Percentiles rank a stretch among this genome's conserved stretches.
Evolutionary conservation across 23 tunicate genomes (phyloP).

Genomic region (Oikopleura albicans): DNA sequence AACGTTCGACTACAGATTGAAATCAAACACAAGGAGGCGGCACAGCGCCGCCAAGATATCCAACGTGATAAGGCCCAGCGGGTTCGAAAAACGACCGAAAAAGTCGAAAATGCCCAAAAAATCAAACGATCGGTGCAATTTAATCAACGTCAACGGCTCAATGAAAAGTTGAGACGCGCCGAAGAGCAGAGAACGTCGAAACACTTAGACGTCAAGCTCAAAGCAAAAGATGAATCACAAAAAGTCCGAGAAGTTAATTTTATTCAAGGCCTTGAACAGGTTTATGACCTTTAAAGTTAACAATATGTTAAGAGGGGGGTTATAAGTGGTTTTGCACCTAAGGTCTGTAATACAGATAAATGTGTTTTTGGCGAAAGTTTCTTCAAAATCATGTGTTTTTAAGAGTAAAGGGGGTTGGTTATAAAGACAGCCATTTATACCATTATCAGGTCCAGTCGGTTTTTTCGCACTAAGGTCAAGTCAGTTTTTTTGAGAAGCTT

Average conservation of each 20-base stretch:
- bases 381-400: too few relatives aligned
- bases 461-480: too few relatives aligned
- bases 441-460: too few relatives aligned
- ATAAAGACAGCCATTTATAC: too few relatives aligned
- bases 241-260: slow-evolving; percentile 77
- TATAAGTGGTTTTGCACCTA: too few relatives aligned
- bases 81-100: slow-evolving; percentile 22
- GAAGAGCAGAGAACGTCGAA: slow-evolving; percentile 63
- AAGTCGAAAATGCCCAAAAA: not conserved
- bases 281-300: too few relatives aligned
- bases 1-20: slow-evolving; percentile 21
- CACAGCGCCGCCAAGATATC: slow-evolving; percentile 51
- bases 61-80: slow-evolving; percentile 49
- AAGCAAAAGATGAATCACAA: slow-evolving; percentile 77
- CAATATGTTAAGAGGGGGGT: too few relatives aligned
- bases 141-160: slow-evolving; percentile 23
- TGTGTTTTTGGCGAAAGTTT: too few relatives aligned
- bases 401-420: too few relatives aligned
- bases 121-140: not conserved
- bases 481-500: too few relatives aligned
- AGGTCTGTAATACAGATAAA: too few relatives aligned
- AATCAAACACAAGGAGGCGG: slow-evolving; percentile 65
- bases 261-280: slow-evolving; percentile 78
- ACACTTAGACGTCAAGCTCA: slow-evolving; percentile 30
- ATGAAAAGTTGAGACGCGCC: slow-evolving; percentile 67